Conservation (phyloP, 1,140 invertebrate species). For the Macrotrachela quadricornifera region DNA sequence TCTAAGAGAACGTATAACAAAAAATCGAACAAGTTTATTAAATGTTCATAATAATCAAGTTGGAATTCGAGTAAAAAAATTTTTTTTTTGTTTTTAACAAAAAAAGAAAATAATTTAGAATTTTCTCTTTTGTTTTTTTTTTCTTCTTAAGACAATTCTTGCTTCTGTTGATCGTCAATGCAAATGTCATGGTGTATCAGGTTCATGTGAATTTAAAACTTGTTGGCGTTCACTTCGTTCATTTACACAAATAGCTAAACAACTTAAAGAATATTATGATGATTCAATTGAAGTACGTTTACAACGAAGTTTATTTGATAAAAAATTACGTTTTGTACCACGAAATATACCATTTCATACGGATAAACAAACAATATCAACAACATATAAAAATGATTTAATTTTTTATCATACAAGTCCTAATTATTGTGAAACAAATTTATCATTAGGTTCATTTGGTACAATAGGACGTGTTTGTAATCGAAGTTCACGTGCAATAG, state of each 20-base stretch:
- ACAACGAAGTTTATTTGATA: slow-evolving; percentile 37
- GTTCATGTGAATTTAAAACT: slow-evolving; percentile 68
- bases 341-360: slow-evolving; percentile 15
- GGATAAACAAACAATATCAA: slow-evolving; percentile 16
- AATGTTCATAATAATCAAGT: slow-evolving; percentile 47
- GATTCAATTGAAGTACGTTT: slow-evolving; percentile 70
- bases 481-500: slow-evolving; percentile 43
- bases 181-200: slow-evolving; percentile 77
- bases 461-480: slow-evolving; percentile 37
- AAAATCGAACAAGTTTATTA: slow-evolving; percentile 29
- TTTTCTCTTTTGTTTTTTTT: too few species aligned
- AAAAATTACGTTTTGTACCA: slow-evolving; percentile 22
- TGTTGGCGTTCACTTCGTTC: slow-evolving; percentile 79
- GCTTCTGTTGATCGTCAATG: slow-evolving; percentile 37
- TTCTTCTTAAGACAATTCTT: too few species aligned
- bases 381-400: slow-evolving; percentile 55
- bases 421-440: slow-evolving; percentile 55
- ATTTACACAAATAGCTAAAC: slow-evolving; percentile 68
- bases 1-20: slow-evolving; percentile 14
- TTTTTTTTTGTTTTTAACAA: slow-evolving; percentile 35
- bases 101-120: too few species aligned
- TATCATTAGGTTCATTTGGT: slow-evolving; percentile 59
- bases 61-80: slow-evolving; percentile 25
- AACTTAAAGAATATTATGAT: slow-evolving; percentile 64
- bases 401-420: slow-evolving; percentile 75